Base-by-base conservation (phyloP, 2,888 invertebrate genomes). In the Spatulosminthurus flaviceps region DNA sequence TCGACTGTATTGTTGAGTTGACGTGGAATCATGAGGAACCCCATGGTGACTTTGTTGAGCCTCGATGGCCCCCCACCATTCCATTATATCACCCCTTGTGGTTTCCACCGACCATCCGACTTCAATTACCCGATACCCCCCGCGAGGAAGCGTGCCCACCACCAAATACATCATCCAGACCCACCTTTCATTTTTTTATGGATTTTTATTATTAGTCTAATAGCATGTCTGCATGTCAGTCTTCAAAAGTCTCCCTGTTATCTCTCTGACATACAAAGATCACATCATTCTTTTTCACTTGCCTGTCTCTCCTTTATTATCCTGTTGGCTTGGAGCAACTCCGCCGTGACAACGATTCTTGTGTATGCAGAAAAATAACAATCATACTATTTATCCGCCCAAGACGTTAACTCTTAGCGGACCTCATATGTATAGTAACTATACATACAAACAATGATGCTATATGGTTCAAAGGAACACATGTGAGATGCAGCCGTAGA, bases 41-140 rank as follows among this genome's bases (percentile, higher is more conserved):
- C 80, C 67, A 75, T 34, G 51, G 81, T 67, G 81, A 67, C 79
- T 81, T 81, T 81, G 81, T 81, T 80, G 77, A 79, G 80, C 43
- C 69, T 77, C 66, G 81, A 80, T 78, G 79, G 69, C 71, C 79
- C 66, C 81, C 79, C 77, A 79, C 75, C 66, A 77, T 61, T 51
- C 78, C 80, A 80, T 80, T 82, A 80, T 82, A 77, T 80, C 79
- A 72, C 80, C 80, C 77, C 79, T 79, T 80, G 80, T 76, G 82
- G 82, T 79, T 80, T 79, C 70, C 79, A 64, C 73, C 80, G 79
- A 51, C 72, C 75, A 79, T 72, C 69, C 75, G 75, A 76, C 80
- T 77, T 80, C 80, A 80, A 80, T 80, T 80, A 80, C 77, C 80
- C 80, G n/a, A 11, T 66, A 64, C 77, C 77, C 79, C 80, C 80